Evolutionary conservation across 2,797 vertebrate species (phyloP).

Genomic region (Tiaroga cobitis): DNA sequence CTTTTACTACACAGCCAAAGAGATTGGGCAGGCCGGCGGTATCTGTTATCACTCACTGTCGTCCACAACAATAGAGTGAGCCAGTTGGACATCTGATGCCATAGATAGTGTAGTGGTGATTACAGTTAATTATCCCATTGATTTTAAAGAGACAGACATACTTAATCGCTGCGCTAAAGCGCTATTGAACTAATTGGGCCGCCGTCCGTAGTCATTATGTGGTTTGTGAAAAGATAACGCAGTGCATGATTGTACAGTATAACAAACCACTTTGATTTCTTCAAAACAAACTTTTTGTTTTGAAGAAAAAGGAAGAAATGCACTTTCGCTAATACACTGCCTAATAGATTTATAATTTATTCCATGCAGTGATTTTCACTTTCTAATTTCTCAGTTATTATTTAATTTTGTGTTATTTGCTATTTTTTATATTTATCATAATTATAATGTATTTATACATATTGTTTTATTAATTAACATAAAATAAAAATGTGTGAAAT

Average conservation of each 20-base stretch:
- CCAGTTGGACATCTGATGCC: conserved; percentile 16
- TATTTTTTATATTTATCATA: not conserved
- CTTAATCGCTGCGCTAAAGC: not conserved
- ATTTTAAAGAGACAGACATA: not conserved
- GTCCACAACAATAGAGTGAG: not conserved
- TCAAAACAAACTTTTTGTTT: no score
- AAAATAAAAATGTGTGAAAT: not conserved
- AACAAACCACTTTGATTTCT: not conserved
- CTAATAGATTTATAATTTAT: no score
- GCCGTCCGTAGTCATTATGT: not conserved
- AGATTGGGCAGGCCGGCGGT: not conserved
- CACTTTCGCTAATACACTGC: no score
- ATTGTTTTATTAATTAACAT: not conserved
- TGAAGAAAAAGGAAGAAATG: no score
- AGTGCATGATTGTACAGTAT: not conserved
- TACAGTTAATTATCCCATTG: conserved; percentile 11
- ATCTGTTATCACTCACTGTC: not conserved
- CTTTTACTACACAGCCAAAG: not conserved
- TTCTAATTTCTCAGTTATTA: not conserved
- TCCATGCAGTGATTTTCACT: not conserved
- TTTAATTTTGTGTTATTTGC: not conserved
- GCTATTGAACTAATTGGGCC: not conserved
- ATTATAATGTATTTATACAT: not conserved
- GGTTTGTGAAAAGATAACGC: not conserved
- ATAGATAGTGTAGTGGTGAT: conserved; percentile 2